A percentile compares a stretch with the other conserved stretches of the same genome.
phyloP scores from a whole-genome alignment of 2,888 invertebrate genomes.

The Hyles lineata region DNA sequence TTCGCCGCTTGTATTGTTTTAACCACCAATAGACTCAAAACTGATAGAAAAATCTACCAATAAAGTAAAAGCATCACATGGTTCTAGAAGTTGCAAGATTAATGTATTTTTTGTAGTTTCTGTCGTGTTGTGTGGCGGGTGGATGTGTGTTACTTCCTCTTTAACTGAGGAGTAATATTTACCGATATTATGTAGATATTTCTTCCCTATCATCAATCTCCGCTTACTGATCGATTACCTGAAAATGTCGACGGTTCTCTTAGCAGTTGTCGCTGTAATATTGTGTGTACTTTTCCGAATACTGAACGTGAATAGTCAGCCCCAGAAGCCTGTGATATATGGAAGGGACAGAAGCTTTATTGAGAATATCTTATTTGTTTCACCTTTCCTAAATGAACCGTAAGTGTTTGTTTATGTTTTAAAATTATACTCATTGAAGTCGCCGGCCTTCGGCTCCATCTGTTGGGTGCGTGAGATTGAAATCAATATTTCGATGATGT shows the following conservation, averaged over 20 bases:
- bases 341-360: slow-evolving; percentile 91
- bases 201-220: slow-evolving; percentile 41
- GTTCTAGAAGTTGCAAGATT: slow-evolving; percentile 18
- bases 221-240: slow-evolving; percentile 40
- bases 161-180: slow-evolving; percentile 49
- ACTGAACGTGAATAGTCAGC: slow-evolving; percentile 93
- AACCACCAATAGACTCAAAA: not conserved
- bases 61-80: slow-evolving; percentile 13
- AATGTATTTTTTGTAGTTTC: slow-evolving; percentile 42
- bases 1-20: not conserved
- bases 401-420: slow-evolving; percentile 84
- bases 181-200: slow-evolving; percentile 70
- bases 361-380: slow-evolving; percentile 91
- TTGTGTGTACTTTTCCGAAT: slow-evolving; percentile 93
- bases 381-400: slow-evolving; percentile 92
- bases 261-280: slow-evolving; percentile 92
- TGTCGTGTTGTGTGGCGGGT: slow-evolving; percentile 49
- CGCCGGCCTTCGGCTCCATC: not conserved
- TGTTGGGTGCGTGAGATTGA: slow-evolving; percentile 4
- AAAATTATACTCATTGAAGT: slow-evolving; percentile 3
- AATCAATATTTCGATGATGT: slow-evolving; percentile 61
- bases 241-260: slow-evolving; percentile 91
- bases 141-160: slow-evolving; percentile 50
- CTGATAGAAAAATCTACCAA: not conserved
- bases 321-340: slow-evolving; percentile 90